These are phyloP conservation scores for Ceratoteleas bidentatus DNA, from an alignment of 1,140 invertebrate genomes.

Conservation along the genomic window DNA sequence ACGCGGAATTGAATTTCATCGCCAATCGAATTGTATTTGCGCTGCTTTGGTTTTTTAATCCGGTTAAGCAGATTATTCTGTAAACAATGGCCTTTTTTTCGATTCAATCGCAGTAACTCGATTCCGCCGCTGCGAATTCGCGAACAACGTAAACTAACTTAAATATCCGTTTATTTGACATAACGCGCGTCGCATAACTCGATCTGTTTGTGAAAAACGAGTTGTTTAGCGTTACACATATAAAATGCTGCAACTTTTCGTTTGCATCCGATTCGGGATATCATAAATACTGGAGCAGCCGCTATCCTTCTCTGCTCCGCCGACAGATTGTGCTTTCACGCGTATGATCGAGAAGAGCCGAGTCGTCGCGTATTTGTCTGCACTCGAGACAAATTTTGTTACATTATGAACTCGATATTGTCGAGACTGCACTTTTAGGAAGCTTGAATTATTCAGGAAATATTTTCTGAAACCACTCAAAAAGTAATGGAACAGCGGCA, in stretches of 20 bases:
- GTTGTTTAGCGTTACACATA: conserved; percentile 22
- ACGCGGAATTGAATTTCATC: too few relatives aligned
- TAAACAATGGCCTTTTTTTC: too few relatives aligned
- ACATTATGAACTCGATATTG: conserved; percentile 59
- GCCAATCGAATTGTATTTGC: too few relatives aligned
- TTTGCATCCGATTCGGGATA: conserved; percentile 44
- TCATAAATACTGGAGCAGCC: conserved; percentile 46
- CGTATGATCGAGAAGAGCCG: conserved; percentile 54
- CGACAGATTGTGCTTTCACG: conserved; percentile 60
- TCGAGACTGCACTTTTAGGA: conserved; percentile 44
- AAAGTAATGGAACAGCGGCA: conserved; percentile 51
- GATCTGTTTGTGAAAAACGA: conserved; percentile 7
- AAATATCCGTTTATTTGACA: too few relatives aligned
- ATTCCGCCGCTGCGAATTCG: too few relatives aligned
- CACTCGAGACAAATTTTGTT: conserved; percentile 59
- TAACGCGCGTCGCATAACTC: not conserved
- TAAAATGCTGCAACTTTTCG: conserved; percentile 29
- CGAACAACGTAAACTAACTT: too few relatives aligned
- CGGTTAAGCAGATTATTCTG: too few relatives aligned
- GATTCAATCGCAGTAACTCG: too few relatives aligned
- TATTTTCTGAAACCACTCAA: conserved; percentile 54
- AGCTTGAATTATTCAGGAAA: conserved; percentile 53
- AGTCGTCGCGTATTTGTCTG: conserved; percentile 54
- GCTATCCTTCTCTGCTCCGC: conserved; percentile 46
- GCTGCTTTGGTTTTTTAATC: too few relatives aligned